Evolutionary conservation across 2,888 invertebrate genomes (phyloP).

Genomic region (Caenorhabditis sp.): DNA sequence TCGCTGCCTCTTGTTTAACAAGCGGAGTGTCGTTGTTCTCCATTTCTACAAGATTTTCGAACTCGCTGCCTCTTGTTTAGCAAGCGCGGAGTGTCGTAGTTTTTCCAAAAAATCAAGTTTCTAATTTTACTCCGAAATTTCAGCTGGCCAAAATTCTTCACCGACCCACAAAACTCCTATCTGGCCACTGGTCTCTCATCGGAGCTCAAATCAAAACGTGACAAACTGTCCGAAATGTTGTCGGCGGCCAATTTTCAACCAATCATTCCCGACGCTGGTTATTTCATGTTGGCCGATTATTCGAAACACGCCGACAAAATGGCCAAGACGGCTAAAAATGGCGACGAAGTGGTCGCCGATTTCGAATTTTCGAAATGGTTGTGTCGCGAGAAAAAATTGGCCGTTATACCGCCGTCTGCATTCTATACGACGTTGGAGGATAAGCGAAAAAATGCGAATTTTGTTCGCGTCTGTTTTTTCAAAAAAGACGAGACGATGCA

Average conservation of each 20-base stretch:
- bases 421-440: slow-evolving; percentile 79
- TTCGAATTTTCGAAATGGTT: slow-evolving; percentile 95
- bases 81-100: too few relatives aligned
- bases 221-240: slow-evolving; percentile 81
- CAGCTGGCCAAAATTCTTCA: slow-evolving; percentile 28
- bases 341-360: slow-evolving; percentile 75
- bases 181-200: slow-evolving; percentile 81
- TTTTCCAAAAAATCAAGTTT: too few relatives aligned
- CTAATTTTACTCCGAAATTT: too few relatives aligned
- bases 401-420: slow-evolving; percentile 91
- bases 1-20: too few relatives aligned
- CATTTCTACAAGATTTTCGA: too few relatives aligned
- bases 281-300: slow-evolving; percentile 95
- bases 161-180: slow-evolving; percentile 76
- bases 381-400: slow-evolving; percentile 86
- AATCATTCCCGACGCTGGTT: slow-evolving; percentile 92
- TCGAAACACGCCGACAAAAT: slow-evolving; percentile 72
- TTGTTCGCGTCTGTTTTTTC: slow-evolving; percentile 68
- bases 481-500: slow-evolving; percentile 66
- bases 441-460: slow-evolving; percentile 52
- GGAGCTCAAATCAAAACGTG: slow-evolving; percentile 82
- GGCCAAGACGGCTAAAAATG: neutral
- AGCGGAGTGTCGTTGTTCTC: too few relatives aligned
- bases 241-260: slow-evolving; percentile 71
- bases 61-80: too few relatives aligned